Evolutionary conservation across 2,113 vertebrate genomes (phyloP), one percentile per base, ranked within the genome.

Genomic region (Leucosticte australis): DNA sequence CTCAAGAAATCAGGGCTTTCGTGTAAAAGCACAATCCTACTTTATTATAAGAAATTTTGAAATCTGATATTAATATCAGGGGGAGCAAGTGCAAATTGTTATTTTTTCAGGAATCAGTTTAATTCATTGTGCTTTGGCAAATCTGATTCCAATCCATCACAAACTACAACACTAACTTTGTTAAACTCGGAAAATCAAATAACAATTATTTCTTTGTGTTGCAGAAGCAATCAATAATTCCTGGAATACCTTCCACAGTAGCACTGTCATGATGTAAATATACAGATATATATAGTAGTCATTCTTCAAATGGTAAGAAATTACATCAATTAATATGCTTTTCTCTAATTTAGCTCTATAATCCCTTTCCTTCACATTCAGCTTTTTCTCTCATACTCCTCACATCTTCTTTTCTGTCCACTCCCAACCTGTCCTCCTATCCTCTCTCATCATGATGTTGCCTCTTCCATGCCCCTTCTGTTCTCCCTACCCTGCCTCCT

Each of bases 101-200:
- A 7, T 76, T 83, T 86, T 82, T 82, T 77, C 47, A 59, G 37
- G 39, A 94, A 76, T 13, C 0, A 1, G 24, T 88, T 85, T 86
- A 63, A 86, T 90, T 67, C 2, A 5, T 42, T 83, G 39, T 75
- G 42, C 42, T 92, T 93, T 46, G 30, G 41, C 70, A 83, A 78
- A 73, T 77, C 44, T 64, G 44, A 86, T 83, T 92, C 44, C 49
- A 83, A 4, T 77, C 63, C 53, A 74, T 67, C 71, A 85, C 24
- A 89, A 92, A 84, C 33, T 73, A 75, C 22, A 79, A 37, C 20
- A 65, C 33, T 59, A 74, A 81, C 39, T 83, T 77, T 63, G 39
- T 82, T 81, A 83, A 96, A 65, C 22, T 9, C 62, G 83, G n/a
- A 92, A 94, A 87, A 89, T 80, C 42, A 84, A 81, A 92, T 62